Evolutionary conservation across 2,113 vertebrate genomes (phyloP).

Genomic region (Calyptomena viridis): DNA sequence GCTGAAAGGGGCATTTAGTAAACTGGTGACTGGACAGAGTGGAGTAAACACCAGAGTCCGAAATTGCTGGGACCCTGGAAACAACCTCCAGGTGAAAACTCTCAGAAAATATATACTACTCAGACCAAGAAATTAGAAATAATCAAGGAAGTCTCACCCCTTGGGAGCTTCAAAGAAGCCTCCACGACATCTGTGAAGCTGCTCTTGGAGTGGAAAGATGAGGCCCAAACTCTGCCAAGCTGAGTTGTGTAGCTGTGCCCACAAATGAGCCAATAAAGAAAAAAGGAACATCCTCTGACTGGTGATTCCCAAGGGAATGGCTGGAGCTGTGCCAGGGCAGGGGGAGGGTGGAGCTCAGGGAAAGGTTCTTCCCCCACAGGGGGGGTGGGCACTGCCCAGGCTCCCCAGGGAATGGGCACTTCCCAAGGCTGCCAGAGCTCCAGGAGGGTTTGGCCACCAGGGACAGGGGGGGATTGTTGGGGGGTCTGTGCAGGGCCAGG

Average conservation of each 20-base stretch:
- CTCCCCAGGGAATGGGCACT: background rate
- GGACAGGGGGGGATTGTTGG: background rate
- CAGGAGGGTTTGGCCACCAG: accelerated
- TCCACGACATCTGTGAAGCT: background rate
- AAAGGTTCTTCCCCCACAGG: background rate
- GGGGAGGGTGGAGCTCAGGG: accelerated
- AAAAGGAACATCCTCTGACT: background rate
- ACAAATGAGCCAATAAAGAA: background rate
- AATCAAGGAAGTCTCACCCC: background rate
- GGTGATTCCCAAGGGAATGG: accelerated
- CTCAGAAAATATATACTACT: background rate
- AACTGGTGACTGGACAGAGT: background rate
- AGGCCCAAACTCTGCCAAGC: background rate
- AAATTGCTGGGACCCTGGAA: background rate
- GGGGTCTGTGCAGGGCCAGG: accelerated
- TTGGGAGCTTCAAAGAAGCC: background rate
- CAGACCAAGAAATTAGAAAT: background rate
- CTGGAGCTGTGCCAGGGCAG: background rate
- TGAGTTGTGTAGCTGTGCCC: background rate
- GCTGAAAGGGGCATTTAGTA: background rate
- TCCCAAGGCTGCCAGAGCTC: background rate
- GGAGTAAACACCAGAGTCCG: background rate
- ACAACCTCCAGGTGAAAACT: background rate
- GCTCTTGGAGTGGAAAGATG: background rate
- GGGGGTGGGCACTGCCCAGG: background rate